Percentiles rank a stretch among this genome's conserved stretches.
Conservation (phyloP, 2,888 invertebrate species). For the Drosophila quinaria region DNA sequence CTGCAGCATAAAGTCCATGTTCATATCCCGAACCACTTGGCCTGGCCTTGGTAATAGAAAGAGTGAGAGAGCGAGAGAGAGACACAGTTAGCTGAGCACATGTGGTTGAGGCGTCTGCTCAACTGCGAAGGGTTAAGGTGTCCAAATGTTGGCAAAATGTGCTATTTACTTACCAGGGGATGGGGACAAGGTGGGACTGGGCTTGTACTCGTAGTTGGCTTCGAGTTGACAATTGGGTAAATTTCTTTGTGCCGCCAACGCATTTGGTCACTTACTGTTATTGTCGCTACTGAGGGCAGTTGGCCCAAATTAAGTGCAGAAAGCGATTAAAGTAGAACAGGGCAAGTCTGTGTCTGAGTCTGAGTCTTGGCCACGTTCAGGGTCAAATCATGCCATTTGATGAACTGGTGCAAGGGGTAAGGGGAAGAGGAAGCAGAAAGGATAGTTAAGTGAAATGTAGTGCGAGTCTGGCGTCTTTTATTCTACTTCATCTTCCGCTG, state of each 20-base stretch:
- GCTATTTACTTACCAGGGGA: slow-evolving; percentile 53
- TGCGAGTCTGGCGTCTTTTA: slow-evolving; percentile 14
- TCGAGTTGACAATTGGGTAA: slow-evolving; percentile 43
- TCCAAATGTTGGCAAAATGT: slow-evolving; percentile 62
- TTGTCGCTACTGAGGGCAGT: slow-evolving; percentile 54
- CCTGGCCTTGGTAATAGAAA: background rate
- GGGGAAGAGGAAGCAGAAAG: background rate
- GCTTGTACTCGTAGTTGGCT: slow-evolving; percentile 8
- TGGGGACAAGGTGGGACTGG: background rate
- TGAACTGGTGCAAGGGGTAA: slow-evolving; percentile 42
- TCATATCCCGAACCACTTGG: background rate
- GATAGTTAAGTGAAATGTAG: slow-evolving; percentile 3
- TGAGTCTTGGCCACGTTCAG: slow-evolving; percentile 34
- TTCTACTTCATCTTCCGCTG: background rate
- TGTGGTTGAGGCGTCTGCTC: slow-evolving; percentile 63
- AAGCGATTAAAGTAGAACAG: slow-evolving; percentile 57
- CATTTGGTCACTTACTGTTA: slow-evolving; percentile 74
- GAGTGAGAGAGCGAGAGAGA: slow-evolving; percentile 30
- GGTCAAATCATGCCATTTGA: slow-evolving; percentile 68
- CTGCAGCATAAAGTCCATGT: slow-evolving; percentile 23
- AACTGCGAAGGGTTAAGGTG: slow-evolving; percentile 72
- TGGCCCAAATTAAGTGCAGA: slow-evolving; percentile 75
- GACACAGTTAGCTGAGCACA: slow-evolving; percentile 60
- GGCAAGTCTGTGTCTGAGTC: background rate
- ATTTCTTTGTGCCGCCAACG: slow-evolving; percentile 39